Conservation (phyloP, 2,797 vertebrate genomes). For the Peromyscus melanophrys region DNA sequence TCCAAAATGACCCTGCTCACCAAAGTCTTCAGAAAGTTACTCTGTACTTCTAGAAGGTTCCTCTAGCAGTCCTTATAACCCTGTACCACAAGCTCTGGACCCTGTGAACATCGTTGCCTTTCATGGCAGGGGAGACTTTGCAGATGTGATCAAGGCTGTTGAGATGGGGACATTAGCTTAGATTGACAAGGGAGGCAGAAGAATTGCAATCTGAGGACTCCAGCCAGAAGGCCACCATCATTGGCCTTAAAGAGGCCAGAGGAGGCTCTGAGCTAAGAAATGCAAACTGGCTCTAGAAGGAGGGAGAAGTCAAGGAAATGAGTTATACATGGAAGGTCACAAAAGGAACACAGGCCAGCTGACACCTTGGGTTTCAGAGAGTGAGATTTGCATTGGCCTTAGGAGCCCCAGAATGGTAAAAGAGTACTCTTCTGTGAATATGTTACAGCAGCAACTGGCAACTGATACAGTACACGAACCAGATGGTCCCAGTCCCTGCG, state of each 20-base stretch:
- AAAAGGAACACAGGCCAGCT: background rate
- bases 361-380: background rate
- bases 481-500: background rate
- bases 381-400: background rate
- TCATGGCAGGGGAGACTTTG: background rate
- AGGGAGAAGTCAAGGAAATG: background rate
- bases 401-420: background rate
- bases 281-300: background rate
- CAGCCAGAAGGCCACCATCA: background rate
- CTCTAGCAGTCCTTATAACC: no score
- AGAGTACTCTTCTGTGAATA: background rate
- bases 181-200: background rate
- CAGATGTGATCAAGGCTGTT: background rate
- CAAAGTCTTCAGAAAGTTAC: background rate
- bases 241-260: background rate
- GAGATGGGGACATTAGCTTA: background rate
- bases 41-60: background rate
- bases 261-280: background rate
- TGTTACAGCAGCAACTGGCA: background rate
- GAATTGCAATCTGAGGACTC: background rate
- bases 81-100: background rate
- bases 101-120: background rate
- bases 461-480: background rate
- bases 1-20: background rate
- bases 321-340: background rate